Evolutionary conservation across 2,888 invertebrate genomes (phyloP).

Genomic region (Diaperis boleti): DNA sequence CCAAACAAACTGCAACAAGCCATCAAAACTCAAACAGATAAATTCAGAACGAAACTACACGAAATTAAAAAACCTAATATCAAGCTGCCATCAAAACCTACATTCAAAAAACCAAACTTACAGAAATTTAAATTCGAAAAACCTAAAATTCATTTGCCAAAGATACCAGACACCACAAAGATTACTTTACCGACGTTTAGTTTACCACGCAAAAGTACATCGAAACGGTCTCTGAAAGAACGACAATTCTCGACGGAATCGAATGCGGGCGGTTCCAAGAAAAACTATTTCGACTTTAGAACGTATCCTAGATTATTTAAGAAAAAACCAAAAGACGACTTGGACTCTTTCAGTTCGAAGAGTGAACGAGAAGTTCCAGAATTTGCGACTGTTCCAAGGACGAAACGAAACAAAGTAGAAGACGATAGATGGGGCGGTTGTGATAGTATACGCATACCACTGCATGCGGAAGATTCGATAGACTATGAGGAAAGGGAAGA

Average conservation of each 20-base stretch:
- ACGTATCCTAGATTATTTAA: slow-evolving; percentile 82
- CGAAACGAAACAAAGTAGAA: slow-evolving; percentile 58
- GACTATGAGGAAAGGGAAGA: slow-evolving; percentile 51
- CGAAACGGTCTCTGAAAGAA: slow-evolving; percentile 62
- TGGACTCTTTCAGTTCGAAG: slow-evolving; percentile 41
- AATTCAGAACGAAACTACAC: slow-evolving; percentile 72
- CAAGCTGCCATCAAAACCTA: slow-evolving; percentile 71
- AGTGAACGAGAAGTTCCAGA: slow-evolving; percentile 69
- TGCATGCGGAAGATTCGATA: slow-evolving; percentile 62
- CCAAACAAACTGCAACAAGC: slow-evolving; percentile 73
- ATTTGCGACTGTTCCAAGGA: slow-evolving; percentile 75
- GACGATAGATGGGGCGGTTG: slow-evolving; percentile 50
- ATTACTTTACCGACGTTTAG: slow-evolving; percentile 72
- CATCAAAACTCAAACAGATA: slow-evolving; percentile 78
- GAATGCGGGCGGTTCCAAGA: slow-evolving; percentile 69
- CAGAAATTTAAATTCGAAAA: slow-evolving; percentile 62
- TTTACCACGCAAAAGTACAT: slow-evolving; percentile 62
- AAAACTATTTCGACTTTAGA: slow-evolving; percentile 76
- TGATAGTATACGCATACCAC: slow-evolving; percentile 59
- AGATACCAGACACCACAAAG: slow-evolving; percentile 74
- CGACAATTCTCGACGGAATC: slow-evolving; percentile 68
- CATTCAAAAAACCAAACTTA: slow-evolving; percentile 66
- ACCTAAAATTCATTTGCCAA: slow-evolving; percentile 71
- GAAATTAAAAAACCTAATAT: slow-evolving; percentile 70
- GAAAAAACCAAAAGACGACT: slow-evolving; percentile 49